Conservation (phyloP, 1,140 invertebrate species). For the Cecropterus lyciades region DNA sequence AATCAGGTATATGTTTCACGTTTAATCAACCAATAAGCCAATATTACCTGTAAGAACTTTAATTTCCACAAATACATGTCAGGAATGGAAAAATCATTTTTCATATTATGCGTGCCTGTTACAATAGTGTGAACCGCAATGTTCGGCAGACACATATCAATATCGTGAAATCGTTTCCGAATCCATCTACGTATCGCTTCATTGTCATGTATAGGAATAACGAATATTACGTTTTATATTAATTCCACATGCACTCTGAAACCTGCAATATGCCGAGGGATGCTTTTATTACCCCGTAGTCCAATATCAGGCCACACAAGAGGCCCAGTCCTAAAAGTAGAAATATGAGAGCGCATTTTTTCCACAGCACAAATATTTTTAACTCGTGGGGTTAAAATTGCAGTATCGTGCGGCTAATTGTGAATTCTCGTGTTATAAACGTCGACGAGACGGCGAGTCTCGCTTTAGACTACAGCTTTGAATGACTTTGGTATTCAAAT, state of each 20-base stretch:
- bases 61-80: too few species aligned
- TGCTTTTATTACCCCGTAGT: slow-evolving; percentile 23
- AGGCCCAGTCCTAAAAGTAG: slow-evolving; percentile 13
- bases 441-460: background rate
- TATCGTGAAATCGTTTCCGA: background rate
- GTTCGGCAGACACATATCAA: background rate
- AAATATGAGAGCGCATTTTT: slow-evolving; percentile 20
- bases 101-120: background rate
- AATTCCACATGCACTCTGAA: background rate
- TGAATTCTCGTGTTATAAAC: slow-evolving; percentile 16
- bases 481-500: slow-evolving; percentile 15
- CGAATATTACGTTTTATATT: slow-evolving; percentile 5
- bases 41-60: too few species aligned
- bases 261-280: slow-evolving; percentile 9
- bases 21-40: too few species aligned
- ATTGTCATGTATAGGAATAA: background rate
- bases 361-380: slow-evolving; percentile 17
- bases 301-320: slow-evolving; percentile 12
- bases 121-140: background rate
- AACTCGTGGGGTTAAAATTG: slow-evolving; percentile 21
- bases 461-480: slow-evolving; percentile 9
- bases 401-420: slow-evolving; percentile 18
- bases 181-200: background rate
- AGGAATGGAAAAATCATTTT: too few species aligned
- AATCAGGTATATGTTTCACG: too few species aligned